A percentile compares a stretch with the other conserved stretches of the same genome.
phyloP scores from a whole-genome alignment of 2,113 vertebrate species.

The Scopus umbretta region DNA sequence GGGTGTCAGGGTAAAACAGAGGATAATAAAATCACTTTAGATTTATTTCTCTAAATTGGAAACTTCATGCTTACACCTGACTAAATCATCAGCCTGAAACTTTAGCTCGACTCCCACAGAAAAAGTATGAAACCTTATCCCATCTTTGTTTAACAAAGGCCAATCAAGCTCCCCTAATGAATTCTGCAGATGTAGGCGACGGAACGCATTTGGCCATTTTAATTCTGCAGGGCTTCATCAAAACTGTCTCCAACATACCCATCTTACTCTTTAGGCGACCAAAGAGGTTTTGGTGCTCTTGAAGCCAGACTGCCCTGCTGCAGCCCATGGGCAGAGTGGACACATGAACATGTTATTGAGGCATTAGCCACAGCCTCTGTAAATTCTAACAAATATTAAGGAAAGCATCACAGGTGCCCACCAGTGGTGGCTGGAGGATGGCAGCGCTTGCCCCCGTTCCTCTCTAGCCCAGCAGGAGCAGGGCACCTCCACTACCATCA shows the following conservation, averaged over 20 bases:
- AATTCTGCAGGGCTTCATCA: conserved; percentile 75
- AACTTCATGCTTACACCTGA: conserved; percentile 99
- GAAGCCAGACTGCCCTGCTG: not conserved
- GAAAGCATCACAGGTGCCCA: conserved; percentile 71
- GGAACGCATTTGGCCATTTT: conserved; percentile 63
- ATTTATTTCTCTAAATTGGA: conserved; percentile 99
- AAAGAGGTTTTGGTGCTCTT: not conserved
- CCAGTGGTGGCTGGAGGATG: not conserved
- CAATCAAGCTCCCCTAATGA: conserved; percentile 88
- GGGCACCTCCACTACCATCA: not conserved
- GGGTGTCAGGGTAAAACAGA: conserved; percentile 88
- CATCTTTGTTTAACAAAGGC: conserved; percentile 91
- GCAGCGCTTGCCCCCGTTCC: not conserved
- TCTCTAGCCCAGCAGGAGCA: not conserved
- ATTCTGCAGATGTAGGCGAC: conserved; percentile 90
- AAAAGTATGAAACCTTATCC: conserved; percentile 92
- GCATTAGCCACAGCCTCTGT: conserved; percentile 65
- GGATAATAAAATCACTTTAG: conserved; percentile 99
- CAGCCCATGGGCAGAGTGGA: not conserved
- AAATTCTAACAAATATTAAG: conserved; percentile 73
- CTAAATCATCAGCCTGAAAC: conserved; percentile 99
- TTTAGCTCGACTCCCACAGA: conserved; percentile 94
- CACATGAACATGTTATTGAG: conserved; percentile 33
- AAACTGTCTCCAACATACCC: conserved; percentile 62
- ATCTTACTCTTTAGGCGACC: conserved; percentile 2